Conservation (phyloP, 1,140 invertebrate genomes). For the Panulirus ornatus region DNA sequence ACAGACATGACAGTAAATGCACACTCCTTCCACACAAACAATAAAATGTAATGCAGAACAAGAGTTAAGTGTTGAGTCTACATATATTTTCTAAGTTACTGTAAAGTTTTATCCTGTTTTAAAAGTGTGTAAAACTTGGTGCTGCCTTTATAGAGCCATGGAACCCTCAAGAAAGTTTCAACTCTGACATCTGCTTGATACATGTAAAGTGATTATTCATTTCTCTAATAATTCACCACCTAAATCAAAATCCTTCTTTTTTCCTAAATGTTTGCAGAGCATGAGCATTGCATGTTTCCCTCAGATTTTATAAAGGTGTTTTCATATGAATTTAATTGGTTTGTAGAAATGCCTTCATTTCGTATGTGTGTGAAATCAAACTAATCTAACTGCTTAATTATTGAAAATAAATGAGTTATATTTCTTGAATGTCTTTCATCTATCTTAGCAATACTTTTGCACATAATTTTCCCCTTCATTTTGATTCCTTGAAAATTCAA, state of each 20-base stretch:
- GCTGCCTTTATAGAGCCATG: constrained; percentile 12
- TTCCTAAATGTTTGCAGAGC: constrained; percentile 57
- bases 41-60: not conserved
- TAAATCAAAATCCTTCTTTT: constrained; percentile 23
- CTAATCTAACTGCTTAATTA: constrained; percentile 47
- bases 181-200: constrained; percentile 30
- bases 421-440: constrained; percentile 50
- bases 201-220: constrained; percentile 30
- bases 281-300: constrained; percentile 62
- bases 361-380: constrained; percentile 47
- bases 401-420: constrained; percentile 45
- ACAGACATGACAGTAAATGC: not conserved
- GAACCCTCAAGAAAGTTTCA: not conserved
- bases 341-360: not conserved
- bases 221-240: constrained; percentile 37
- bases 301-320: constrained; percentile 17
- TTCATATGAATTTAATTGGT: not conserved
- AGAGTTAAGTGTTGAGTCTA: not conserved
- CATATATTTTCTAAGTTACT: constrained; percentile 13
- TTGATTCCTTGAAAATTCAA: constrained; percentile 13
- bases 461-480: constrained; percentile 18
- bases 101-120: not conserved
- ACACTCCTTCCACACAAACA: constrained; percentile 9
- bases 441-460: constrained; percentile 23
- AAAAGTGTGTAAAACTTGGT: constrained; percentile 32